These are phyloP conservation scores for Emesis furor DNA, from an alignment of 2,888 invertebrate species.

Conservation along the genomic window DNA sequence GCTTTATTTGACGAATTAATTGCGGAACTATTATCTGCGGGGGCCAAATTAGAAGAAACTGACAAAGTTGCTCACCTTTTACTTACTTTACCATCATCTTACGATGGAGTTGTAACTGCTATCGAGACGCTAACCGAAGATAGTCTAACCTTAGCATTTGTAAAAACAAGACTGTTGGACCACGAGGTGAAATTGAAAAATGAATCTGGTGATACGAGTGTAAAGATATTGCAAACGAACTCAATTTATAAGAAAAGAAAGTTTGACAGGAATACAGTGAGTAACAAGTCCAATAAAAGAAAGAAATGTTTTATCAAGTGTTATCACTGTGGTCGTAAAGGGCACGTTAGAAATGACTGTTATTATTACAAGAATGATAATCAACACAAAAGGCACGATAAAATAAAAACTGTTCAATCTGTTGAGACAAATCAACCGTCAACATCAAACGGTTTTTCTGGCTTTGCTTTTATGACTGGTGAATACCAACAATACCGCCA, in stretches of 20 bases:
- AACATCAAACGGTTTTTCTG: not conserved
- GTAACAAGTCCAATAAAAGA: not conserved
- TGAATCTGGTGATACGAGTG: slow-evolving; percentile 70
- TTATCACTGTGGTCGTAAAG: slow-evolving; percentile 20
- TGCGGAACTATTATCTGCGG: slow-evolving; percentile 77
- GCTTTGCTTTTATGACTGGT: not conserved
- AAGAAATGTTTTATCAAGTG: not conserved
- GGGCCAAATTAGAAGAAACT: slow-evolving; percentile 79
- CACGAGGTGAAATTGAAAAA: slow-evolving; percentile 67
- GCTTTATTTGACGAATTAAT: slow-evolving; percentile 79
- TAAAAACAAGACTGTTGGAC: slow-evolving; percentile 77
- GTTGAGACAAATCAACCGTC: not conserved
- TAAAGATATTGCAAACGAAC: too few relatives aligned
- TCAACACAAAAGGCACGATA: not conserved
- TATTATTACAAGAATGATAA: not conserved
- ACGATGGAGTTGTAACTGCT: slow-evolving; percentile 81
- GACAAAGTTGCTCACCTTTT: slow-evolving; percentile 80
- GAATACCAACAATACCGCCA: not conserved
- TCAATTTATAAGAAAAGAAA: not conserved
- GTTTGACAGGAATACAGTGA: not conserved
- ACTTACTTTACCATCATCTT: slow-evolving; percentile 78
- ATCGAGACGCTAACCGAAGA: slow-evolving; percentile 79
- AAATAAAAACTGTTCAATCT: not conserved
- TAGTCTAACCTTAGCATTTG: slow-evolving; percentile 78
- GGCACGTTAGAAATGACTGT: slow-evolving; percentile 27